Evolutionary conservation across 2,888 invertebrate species (phyloP).

Genomic region (Andrena minutula): DNA sequence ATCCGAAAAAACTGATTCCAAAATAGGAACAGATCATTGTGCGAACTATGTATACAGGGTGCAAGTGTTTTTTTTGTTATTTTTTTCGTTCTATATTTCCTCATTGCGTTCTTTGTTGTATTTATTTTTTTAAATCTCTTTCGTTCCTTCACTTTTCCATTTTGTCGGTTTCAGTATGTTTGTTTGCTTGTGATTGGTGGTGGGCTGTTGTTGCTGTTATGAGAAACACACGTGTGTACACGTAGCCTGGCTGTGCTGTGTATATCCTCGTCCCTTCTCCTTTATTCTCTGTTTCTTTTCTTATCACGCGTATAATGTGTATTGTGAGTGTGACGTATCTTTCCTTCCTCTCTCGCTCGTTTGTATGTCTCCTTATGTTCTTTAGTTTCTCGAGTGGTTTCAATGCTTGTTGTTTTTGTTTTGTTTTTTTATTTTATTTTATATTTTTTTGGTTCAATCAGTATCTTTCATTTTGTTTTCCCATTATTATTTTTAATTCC

Average conservation of each 20-base stretch:
- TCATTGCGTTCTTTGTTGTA: conserved; percentile 20
- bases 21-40: conserved; percentile 83
- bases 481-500: conserved; percentile 70
- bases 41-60: conserved; percentile 83
- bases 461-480: conserved; percentile 62
- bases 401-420: conserved; percentile 20
- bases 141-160: conserved; percentile 20
- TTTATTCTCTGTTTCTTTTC: conserved; percentile 22
- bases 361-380: conserved; percentile 40
- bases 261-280: conserved; percentile 41
- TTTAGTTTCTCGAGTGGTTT: conserved; percentile 47
- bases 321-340: conserved; percentile 28
- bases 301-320: conserved; percentile 34
- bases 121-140: conserved; percentile 12
- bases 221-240: conserved; percentile 57
- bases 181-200: conserved; percentile 19
- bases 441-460: conserved; percentile 55
- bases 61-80: conserved; percentile 73
- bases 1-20: conserved; percentile 82
- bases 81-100: conserved; percentile 33
- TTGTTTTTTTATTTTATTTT: too few relatives aligned
- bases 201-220: conserved; percentile 44
- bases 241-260: conserved; percentile 36
- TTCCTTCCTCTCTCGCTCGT: conserved; percentile 22
- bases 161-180: conserved; percentile 17